Evolutionary conservation across 2,888 invertebrate genomes (phyloP).

Genomic region (Alentia gelatinosa): DNA sequence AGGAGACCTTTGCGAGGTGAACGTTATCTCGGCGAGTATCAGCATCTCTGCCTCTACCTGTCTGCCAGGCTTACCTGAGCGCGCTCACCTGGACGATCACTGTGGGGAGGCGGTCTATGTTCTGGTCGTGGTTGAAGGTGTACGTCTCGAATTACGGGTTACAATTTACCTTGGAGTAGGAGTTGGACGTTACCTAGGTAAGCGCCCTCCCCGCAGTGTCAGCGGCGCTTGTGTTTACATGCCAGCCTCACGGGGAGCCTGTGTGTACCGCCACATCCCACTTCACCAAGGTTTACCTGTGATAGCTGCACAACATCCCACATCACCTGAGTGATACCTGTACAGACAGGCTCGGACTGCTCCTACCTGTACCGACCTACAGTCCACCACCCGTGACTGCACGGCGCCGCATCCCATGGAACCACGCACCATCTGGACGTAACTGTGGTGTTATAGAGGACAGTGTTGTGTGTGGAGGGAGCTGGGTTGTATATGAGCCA

Average conservation of each 20-base stretch:
- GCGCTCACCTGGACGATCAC: neutral
- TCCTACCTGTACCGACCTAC: too few species aligned
- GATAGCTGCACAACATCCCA: neutral
- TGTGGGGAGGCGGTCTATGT: neutral
- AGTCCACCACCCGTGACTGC: too few species aligned
- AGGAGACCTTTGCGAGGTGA: neutral
- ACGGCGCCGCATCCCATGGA: too few species aligned
- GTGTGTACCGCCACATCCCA: neutral
- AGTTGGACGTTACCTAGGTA: neutral
- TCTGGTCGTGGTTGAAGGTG: neutral
- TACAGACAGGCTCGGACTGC: too few species aligned
- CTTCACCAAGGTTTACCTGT: neutral
- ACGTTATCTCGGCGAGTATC: neutral
- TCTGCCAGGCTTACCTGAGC: neutral
- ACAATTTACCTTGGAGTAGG: neutral
- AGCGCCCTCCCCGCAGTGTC: neutral
- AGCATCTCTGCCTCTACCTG: conserved; percentile 23
- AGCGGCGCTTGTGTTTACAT: neutral
- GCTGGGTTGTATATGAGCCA: too few species aligned
- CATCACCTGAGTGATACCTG: neutral
- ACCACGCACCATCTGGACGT: neutral
- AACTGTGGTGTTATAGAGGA: neutral
- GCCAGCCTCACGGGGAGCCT: neutral
- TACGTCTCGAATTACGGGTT: neutral
- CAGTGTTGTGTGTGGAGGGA: neutral